Base-by-base conservation (phyloP, 2,797 vertebrate species). In the Artibeus jamaicensis region DNA sequence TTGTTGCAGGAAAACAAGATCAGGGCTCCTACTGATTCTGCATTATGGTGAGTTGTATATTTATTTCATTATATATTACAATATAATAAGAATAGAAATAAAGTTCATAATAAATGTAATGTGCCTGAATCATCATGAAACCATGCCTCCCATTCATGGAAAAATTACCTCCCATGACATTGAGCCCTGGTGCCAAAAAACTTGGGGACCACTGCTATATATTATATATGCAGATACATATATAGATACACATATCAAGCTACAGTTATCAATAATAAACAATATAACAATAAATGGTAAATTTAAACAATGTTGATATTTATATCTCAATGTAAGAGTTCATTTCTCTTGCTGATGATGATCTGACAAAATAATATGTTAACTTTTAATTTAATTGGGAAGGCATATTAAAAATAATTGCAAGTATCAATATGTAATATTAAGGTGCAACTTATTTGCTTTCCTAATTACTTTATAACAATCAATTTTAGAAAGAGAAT, bases 401-500 rank as follows among this genome's bases (percentile, higher is more conserved):
- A 81, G 85, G 9, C 62, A 11, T 65, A 90, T 88, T 87, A 79
- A 19, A 93, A 94, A 65, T 93, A 24, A 44, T 55, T 18, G 9
- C 6, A 78, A 77, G 14, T 65, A 50, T 48, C 14, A 19, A 68
- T 81, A 79, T 57, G 39, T 62, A 82, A 53, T 67, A 90, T 73
- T 85, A 87, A 88, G 39, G 29, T 77, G 1, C 12, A 85, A 88
- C 9, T 46, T 44, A 22, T 84, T 19, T 76, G 15, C n/a, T 92
- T 83, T 86, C 37, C 6, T 84, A 82, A 76, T 91, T 87, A 50
- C 0, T 90, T 74, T 92, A 42, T 37, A 84, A 67, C 8, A 16
- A 89, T 82, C 9, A 88, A 29, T 87, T 94, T 93, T 95, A 89
- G 50, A 89, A 94, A 89, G 50, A 89, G 93, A 93, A 59, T 55